Evolutionary conservation across 2,797 vertebrate genomes (phyloP), one percentile per base, ranked within the genome.

Genomic region (Margarornis squamiger): DNA sequence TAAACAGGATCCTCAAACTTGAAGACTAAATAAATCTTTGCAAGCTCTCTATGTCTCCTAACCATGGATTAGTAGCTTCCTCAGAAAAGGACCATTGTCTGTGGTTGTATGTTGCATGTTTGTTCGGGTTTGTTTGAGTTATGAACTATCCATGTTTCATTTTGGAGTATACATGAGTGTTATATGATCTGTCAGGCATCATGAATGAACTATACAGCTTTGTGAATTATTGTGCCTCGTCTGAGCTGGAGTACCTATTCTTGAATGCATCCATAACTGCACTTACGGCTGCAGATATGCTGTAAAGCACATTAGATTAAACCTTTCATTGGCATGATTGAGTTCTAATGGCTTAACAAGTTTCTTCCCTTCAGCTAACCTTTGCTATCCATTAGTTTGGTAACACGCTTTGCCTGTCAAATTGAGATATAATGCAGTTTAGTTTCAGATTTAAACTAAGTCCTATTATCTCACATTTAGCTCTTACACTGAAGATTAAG

Each of bases 341-440:
- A 94, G 66, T 70, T 91, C 54, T 82, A 95, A 94, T 85, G 77
- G 84, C 67, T 92, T 96, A 89, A 82, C 77, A 89, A 86, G 88
- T 89, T 92, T 91, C 84, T 67, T 96, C 89, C 94, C 54, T 92
- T 92, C 80, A 70, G 59, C 89, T 96, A 76, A 96, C 89, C 91
- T 96, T 92, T 89, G 63, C 55, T 81, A 55, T 90, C 84, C 77
- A 93, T 95, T 94, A 92, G 51, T 24, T 78, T 77, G 43, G 62
- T 87, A 43, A 43, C 84, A 74, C 84, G 43, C 36, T 76, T 94
- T 82, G 43, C 77, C 34, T 88, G 86, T 93, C 88, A 89, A 61
- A 92, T 73, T 84, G 86, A 84, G 46, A 88, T 51, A 81, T 78
- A 93, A 93, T 84, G 71, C 39, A 82, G 62, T 85, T 89, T 63